Evolutionary conservation across 1,140 invertebrate genomes (phyloP).

Genomic region (Cotesia glomerata): DNA sequence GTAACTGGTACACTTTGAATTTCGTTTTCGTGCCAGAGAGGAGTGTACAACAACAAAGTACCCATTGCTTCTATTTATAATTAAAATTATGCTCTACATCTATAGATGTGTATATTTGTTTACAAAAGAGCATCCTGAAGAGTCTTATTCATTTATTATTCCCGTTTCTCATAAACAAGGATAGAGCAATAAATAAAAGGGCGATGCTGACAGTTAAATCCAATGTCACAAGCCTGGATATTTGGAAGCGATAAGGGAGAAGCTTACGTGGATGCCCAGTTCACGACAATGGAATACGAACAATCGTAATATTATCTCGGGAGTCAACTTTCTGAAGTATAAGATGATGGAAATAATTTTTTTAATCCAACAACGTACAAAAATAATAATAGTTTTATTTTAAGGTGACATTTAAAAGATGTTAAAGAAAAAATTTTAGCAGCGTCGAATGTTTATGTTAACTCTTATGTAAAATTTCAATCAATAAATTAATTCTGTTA

Average conservation of each 20-base stretch:
- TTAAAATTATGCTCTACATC: background rate
- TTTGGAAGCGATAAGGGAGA: background rate
- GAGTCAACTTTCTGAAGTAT: constrained; percentile 3
- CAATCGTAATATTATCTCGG: background rate
- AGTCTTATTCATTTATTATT: background rate
- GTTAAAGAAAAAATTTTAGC: no score
- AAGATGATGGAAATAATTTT: background rate
- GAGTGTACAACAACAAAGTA: background rate
- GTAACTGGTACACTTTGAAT: background rate
- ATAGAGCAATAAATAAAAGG: background rate
- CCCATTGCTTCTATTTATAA: background rate
- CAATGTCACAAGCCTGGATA: background rate
- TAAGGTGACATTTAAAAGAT: no score
- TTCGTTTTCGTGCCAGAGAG: background rate
- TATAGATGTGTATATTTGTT: background rate
- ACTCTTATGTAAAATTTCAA: no score
- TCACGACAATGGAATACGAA: background rate
- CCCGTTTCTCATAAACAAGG: background rate
- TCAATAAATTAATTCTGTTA: no score
- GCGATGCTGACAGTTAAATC: background rate
- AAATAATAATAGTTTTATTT: no score
- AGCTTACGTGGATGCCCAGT: background rate
- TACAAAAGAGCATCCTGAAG: background rate
- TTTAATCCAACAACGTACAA: no score
- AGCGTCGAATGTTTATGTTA: no score